Evolutionary conservation across 2,113 vertebrate species (phyloP).

Genomic region (Mobula hypostoma): DNA sequence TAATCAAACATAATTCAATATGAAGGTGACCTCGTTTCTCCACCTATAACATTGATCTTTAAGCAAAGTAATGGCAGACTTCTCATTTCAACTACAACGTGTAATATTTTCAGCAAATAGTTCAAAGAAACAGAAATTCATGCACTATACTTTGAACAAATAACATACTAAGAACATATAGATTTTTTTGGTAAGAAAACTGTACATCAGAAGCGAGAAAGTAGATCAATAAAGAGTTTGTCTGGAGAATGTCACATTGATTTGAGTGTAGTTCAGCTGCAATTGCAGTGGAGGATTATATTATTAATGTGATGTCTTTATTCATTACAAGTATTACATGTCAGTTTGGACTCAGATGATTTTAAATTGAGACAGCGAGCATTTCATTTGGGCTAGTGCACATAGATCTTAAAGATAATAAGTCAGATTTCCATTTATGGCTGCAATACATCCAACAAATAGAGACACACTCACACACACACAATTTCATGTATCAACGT

Average conservation of each 20-base stretch:
- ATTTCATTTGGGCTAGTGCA: background rate
- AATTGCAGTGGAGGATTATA: background rate
- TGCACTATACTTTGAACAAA: background rate
- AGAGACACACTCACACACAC: no score
- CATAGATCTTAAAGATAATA: background rate
- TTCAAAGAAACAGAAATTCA: background rate
- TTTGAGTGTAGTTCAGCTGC: background rate
- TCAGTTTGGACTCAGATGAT: background rate
- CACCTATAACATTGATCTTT: background rate
- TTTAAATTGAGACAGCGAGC: slow-evolving; percentile 4
- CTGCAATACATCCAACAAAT: background rate
- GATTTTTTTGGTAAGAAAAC: background rate
- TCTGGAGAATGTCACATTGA: slow-evolving; percentile 3
- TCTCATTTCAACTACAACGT: background rate
- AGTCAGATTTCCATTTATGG: background rate
- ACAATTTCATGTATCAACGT: no score
- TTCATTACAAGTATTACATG: background rate
- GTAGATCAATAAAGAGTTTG: slow-evolving; percentile 6
- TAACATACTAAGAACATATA: background rate
- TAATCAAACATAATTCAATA: background rate
- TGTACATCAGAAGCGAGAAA: background rate
- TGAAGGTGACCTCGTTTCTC: background rate
- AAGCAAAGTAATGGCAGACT: no score
- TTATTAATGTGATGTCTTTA: background rate
- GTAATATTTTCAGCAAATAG: background rate